Conservation (phyloP, 1,140 invertebrate species). For the Hetaerina americana region DNA sequence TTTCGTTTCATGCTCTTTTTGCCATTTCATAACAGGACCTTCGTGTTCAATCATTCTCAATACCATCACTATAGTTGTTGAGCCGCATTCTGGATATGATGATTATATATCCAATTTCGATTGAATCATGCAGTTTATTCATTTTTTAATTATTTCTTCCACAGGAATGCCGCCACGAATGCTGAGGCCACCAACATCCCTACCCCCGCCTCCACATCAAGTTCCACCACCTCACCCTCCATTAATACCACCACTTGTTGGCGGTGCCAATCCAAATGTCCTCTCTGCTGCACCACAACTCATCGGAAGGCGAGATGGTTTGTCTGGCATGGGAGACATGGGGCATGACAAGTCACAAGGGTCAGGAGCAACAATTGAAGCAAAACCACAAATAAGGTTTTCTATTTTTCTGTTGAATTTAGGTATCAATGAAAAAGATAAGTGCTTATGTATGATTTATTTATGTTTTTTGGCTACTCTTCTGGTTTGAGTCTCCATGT, state of each 20-base stretch:
- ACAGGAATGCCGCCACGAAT: constrained; percentile 40
- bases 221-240: constrained; percentile 27
- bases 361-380: constrained; percentile 72
- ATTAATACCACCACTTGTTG: constrained; percentile 37
- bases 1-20: no score
- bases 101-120: no score
- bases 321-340: constrained; percentile 24
- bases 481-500: no score
- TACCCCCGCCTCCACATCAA: constrained; percentile 25
- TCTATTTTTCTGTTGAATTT: background rate
- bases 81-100: no score
- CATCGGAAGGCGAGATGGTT: constrained; percentile 42
- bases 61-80: no score
- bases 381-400: constrained; percentile 78
- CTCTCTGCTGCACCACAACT: constrained; percentile 70
- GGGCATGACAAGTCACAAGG: constrained; percentile 32
- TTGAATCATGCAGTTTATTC: background rate
- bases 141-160: constrained; percentile 11
- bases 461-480: no score
- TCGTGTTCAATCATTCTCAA: no score
- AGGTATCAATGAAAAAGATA: no score
- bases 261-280: constrained; percentile 50
- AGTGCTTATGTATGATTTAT: no score
- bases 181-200: constrained; percentile 43
- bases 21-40: no score